Conservation (phyloP, 2,113 vertebrate genomes). For the Misgurnus mizolepis region DNA sequence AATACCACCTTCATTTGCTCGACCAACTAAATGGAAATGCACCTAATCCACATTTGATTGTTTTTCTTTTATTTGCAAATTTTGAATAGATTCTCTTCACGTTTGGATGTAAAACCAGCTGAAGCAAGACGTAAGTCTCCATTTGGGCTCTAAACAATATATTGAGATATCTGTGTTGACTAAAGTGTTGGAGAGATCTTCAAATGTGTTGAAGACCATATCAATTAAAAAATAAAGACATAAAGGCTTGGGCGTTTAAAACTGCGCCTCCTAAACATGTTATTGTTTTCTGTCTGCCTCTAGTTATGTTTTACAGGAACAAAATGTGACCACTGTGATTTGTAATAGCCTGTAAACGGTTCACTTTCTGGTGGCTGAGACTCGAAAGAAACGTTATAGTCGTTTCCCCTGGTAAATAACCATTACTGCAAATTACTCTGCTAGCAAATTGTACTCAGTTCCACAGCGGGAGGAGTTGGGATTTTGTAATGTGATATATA, state of each 20-base stretch:
- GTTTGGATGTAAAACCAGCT: too few species aligned
- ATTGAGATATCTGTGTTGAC: not conserved
- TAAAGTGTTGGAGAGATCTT: not conserved
- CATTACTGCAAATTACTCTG: conserved; percentile 35
- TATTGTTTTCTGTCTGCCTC: not conserved
- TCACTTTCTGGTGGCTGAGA: not conserved
- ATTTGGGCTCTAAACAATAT: too few species aligned
- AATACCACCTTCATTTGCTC: too few species aligned
- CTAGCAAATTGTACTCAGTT: not conserved
- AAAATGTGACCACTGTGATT: not conserved
- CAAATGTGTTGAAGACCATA: not conserved
- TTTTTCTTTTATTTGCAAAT: too few species aligned
- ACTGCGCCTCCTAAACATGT: not conserved
- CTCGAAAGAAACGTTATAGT: conserved; percentile 21
- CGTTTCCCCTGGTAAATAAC: not conserved
- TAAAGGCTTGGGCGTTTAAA: not conserved
- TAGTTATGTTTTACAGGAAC: not conserved
- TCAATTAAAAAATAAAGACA: not conserved
- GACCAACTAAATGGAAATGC: too few species aligned
- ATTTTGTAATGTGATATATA: conserved; percentile 30
- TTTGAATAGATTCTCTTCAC: too few species aligned
- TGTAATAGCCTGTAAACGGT: conserved; percentile 17
- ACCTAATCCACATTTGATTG: too few species aligned
- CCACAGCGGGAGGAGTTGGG: not conserved
- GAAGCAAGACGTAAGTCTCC: too few species aligned